Conservation (phyloP, 2,797 vertebrate species). For the Etheostoma perlongum region DNA sequence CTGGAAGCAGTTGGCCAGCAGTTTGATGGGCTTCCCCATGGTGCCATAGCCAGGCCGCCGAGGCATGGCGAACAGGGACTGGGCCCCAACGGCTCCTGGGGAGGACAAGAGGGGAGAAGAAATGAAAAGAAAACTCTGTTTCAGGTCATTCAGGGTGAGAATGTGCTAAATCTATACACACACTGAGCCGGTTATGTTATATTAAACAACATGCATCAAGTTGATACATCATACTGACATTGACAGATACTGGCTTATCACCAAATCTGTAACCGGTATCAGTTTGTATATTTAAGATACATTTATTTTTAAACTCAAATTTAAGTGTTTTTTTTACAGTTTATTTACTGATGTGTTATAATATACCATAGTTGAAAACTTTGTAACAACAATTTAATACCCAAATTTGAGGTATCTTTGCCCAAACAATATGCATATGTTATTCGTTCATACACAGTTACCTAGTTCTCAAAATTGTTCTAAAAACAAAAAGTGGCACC, state of each 20-base stretch:
- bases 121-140: background rate
- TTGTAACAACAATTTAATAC: no score
- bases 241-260: background rate
- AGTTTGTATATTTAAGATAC: background rate
- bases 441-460: background rate
- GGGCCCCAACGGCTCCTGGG: constrained; percentile 95
- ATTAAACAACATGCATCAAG: background rate
- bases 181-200: background rate
- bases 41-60: constrained; percentile 99
- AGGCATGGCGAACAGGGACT: constrained; percentile 97
- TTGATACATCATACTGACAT: background rate
- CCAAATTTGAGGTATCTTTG: no score
- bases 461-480: constrained; percentile 13
- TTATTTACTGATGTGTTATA: background rate
- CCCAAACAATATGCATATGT: background rate
- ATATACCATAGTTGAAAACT: no score
- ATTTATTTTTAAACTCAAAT: background rate
- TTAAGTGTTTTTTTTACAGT: background rate
- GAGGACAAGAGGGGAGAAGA: background rate
- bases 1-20: constrained; percentile 99
- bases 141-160: background rate
- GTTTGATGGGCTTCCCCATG: constrained; percentile 99
- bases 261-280: background rate
- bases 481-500: background rate
- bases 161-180: background rate